Percentiles rank a stretch among this genome's conserved stretches.
Evolutionary conservation across 1,140 invertebrate genomes (phyloP).

Genomic region (Subanguina moxae): DNA sequence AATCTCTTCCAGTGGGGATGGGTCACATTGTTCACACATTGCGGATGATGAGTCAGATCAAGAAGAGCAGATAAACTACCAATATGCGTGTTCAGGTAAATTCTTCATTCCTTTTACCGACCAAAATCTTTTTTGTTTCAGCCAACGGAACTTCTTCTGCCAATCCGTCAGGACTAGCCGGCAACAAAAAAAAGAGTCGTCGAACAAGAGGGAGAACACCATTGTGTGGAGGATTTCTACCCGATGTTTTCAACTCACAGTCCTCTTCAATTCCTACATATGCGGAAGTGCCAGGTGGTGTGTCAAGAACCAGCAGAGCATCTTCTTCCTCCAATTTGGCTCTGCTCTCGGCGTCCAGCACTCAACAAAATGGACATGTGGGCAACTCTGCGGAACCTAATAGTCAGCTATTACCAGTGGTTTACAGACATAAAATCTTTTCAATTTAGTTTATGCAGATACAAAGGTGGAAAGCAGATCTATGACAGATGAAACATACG

Average conservation of each 20-base stretch:
- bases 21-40: slow-evolving; percentile 27
- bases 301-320: neutral
- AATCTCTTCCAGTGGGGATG: slow-evolving; percentile 31
- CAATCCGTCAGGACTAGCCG: no score
- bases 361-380: neutral
- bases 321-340: no score
- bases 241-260: neutral
- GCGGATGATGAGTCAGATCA: slow-evolving; percentile 27
- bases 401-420: no score
- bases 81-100: slow-evolving; percentile 1
- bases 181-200: neutral
- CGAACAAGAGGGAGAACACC: neutral
- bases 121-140: no score
- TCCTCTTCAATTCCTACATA: neutral
- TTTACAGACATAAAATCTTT: no score
- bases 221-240: neutral
- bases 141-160: no score
- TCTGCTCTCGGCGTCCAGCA: neutral
- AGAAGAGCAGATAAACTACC: slow-evolving; percentile 17
- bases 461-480: neutral
- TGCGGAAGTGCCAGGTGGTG: neutral
- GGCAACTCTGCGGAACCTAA: no score
- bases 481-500: no score
- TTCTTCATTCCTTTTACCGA: no score
- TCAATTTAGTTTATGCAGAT: neutral